Base-by-base conservation (phyloP, 2,888 invertebrate species). In the Ctenicera cuprea region DNA sequence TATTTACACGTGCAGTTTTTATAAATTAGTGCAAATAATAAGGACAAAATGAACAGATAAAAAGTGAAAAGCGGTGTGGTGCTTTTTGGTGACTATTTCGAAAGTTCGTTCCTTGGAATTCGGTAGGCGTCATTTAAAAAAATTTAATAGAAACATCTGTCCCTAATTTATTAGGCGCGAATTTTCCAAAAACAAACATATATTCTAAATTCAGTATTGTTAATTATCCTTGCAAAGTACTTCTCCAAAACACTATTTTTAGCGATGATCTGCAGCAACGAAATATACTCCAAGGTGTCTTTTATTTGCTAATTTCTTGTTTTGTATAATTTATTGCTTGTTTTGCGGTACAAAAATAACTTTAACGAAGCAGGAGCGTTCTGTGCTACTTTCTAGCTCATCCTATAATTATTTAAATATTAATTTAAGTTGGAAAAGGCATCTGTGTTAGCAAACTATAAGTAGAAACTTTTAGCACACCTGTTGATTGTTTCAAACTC, bases 81-180 rank as follows among this genome's bases (percentile, higher is more conserved):
- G 63, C 26, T 16, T 30, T 70, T 68, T 68, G 48, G 22, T 61
- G 41, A 62, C 38, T 16, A 52, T 70, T 69, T 70, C 48, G 33
- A 30, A 66, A 66, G 66, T 65, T 69, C 75, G 80, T 80, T 83
- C 84, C 83, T 81, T 82, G 82, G 83, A 84, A 83, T 84, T 84
- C 81, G 85, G 85, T 85, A 85, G 83, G 85, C 83, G 83, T 78
- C 74, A 11, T 61, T 62, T 38, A 52, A 45, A 68, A 16, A 59
- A 45, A 45, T 45, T 33, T 68, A 68, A 65, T 63, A 70, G 62
- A 30, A 57, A 57, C 57, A 57, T 57, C 57, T 57, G 57, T 57
- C 57, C 57, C 33, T 57, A 67, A 26, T 70, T 52, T 22, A 12
- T 65, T 73, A 66, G 45, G 48, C 26, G 41, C 75, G 59, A 68